These are phyloP conservation scores for Drusus annulatus DNA, from an alignment of 1,140 invertebrate genomes.

Conservation along the genomic window DNA sequence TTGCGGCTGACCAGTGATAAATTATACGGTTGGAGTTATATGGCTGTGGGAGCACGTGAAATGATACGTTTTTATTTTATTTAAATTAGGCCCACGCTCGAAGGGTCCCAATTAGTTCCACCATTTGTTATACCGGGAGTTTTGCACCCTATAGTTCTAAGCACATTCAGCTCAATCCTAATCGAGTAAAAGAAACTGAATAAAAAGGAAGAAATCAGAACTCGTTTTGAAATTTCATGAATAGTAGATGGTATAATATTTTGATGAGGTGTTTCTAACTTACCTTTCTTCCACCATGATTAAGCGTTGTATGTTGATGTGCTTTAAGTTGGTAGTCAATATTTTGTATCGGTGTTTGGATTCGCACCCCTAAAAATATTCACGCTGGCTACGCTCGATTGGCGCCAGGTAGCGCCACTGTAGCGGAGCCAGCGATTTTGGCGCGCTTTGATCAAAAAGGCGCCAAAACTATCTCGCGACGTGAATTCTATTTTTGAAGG, in stretches of 20 bases:
- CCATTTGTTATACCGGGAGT: constrained; percentile 20
- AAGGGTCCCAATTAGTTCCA: constrained; percentile 34
- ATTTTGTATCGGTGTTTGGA: constrained; percentile 27
- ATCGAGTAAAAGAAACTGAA: too few relatives aligned
- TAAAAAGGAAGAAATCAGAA: too few relatives aligned
- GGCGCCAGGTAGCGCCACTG: constrained; percentile 31
- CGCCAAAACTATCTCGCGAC: constrained; percentile 35
- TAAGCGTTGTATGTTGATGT: constrained; percentile 10
- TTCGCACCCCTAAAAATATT: constrained; percentile 44
- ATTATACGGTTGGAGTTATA: not conserved
- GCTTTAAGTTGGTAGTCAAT: constrained; percentile 17
- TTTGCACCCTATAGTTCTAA: not conserved
- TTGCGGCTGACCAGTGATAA: not conserved
- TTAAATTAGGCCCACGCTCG: constrained; percentile 20
- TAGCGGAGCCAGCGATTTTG: constrained; percentile 26
- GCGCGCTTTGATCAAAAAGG: constrained; percentile 45
- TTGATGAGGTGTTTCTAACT: not conserved
- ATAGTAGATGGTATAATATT: not conserved
- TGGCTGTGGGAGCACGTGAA: not conserved
- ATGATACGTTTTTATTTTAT: constrained; percentile 19
- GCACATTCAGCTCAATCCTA: too few relatives aligned
- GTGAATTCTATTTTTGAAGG: constrained; percentile 30
- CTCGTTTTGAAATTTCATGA: too few relatives aligned
- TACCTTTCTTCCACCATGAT: constrained; percentile 4
- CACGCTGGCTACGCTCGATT: constrained; percentile 20